Base-by-base conservation (phyloP, 2,113 vertebrate species). In the Chascanopsetta lugubris region DNA sequence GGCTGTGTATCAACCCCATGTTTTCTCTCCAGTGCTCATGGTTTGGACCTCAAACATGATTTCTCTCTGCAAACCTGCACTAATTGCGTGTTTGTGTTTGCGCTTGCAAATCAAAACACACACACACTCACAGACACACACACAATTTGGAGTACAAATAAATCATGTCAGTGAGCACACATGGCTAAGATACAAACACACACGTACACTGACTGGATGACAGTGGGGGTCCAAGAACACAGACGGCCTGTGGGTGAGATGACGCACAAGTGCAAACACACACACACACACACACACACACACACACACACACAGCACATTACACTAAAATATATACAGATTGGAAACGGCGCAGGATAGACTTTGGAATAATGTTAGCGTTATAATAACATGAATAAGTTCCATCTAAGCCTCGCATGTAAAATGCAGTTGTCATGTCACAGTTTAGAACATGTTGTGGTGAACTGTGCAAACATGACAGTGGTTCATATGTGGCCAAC, bases 181-280 rank as follows among this genome's bases (percentile, higher is more conserved):
- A 49, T 20, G 8, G n/a, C 10, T 53, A 46, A 51, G 38, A 46
- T 25, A 56, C 32, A 55, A 38, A 43, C 7, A 36, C 63, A 59
- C 57, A 61, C 56, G 66, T 77, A 76, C 65, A 66, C 49, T 56
- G 32, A 68, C 68, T 75, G 24, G 27, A 50, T 66, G 81, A 80
- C 83, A 87, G 82, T 82, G 82, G 85, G 74, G 72, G 72, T 83
- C 61, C 59, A 65, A 50, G 72, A 82, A 77, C 80, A 79, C 80
- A 85, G 78, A 77, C 69, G 73, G 76, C 70, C 62, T 5, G 80
- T 84, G 82, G 84, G 84, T 82, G 82, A 75, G 74, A 84, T 87
- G 81, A 86, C 54, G 65, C 80, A 87, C 61, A 73, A 30, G 18
- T 20, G 4, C 22, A 8, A 21, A 8, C 48, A 59, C 42, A 40